phyloP scores from a whole-genome alignment of 2,113 vertebrate species.

The Dolichotis patagonum region DNA sequence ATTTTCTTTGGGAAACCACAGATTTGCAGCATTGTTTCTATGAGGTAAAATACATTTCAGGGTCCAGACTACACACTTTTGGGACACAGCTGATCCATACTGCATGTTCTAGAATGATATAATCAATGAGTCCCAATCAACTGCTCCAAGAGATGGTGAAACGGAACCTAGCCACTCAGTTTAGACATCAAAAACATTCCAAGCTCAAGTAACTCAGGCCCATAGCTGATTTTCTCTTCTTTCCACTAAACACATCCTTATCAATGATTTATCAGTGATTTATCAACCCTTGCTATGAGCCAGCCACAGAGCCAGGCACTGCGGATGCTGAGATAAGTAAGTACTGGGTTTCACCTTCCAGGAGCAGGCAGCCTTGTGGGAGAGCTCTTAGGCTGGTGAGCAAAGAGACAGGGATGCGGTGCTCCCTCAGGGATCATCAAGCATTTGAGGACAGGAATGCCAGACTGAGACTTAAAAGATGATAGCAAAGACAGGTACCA shows the following conservation, averaged over 20 bases:
- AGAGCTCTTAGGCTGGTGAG: background rate
- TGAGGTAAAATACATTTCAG: background rate
- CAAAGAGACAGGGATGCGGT: background rate
- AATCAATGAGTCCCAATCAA: background rate
- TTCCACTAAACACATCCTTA: constrained; percentile 14
- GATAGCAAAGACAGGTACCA: background rate
- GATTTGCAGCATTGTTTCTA: background rate
- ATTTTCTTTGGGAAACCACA: background rate
- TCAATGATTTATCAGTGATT: constrained; percentile 22
- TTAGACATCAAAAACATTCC: constrained; percentile 51
- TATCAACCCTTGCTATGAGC: background rate
- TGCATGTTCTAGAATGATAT: background rate
- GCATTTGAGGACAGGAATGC: background rate
- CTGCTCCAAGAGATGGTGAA: background rate
- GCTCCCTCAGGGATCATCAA: background rate
- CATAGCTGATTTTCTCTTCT: background rate
- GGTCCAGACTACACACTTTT: background rate
- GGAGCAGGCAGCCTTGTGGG: background rate
- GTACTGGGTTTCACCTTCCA: background rate
- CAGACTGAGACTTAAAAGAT: background rate
- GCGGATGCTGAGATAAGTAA: background rate
- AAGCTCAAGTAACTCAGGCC: background rate
- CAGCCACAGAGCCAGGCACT: background rate
- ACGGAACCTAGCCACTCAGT: background rate
- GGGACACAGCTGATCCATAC: background rate